phyloP scores from a whole-genome alignment of 1,140 invertebrate species.

The Magallana ariakensis region DNA sequence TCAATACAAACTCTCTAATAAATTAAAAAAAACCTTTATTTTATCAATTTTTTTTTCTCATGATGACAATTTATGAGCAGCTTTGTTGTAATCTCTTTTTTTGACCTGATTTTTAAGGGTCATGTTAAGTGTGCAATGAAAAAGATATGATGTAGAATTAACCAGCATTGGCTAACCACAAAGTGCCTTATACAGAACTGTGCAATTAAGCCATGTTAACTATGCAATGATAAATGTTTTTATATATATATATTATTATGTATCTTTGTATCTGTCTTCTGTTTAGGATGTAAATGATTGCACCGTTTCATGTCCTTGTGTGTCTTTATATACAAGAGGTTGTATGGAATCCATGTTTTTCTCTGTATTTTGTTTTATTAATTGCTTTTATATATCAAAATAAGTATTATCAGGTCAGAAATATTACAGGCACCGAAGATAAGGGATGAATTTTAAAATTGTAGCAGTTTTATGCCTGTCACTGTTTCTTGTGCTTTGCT shows the following conservation, averaged over 20 bases:
- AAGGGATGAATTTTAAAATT: not conserved
- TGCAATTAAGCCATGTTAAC: conserved; percentile 22
- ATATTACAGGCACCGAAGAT: not conserved
- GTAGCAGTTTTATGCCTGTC: not conserved
- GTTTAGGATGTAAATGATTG: conserved; percentile 22
- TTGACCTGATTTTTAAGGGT: not conserved
- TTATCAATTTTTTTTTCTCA: conserved; percentile 10
- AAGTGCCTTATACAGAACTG: conserved; percentile 29
- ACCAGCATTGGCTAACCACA: conserved; percentile 4
- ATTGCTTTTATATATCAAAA: not conserved
- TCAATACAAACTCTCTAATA: not conserved
- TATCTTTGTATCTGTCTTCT: conserved; percentile 23
- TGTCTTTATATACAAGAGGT: conserved; percentile 25
- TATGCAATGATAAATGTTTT: conserved; percentile 19
- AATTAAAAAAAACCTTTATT: not conserved
- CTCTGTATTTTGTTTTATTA: not conserved
- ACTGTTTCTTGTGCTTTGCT: conserved; percentile 20
- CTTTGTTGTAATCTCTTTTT: conserved; percentile 26
- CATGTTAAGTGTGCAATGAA: conserved; percentile 14
- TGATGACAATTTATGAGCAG: not conserved
- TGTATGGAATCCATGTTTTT: conserved; percentile 16
- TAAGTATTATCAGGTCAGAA: not conserved
- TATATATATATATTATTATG: conserved; percentile 6
- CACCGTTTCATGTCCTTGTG: not conserved
- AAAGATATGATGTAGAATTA: conserved; percentile 2